These are phyloP conservation scores for Hippocampus guttulatus DNA, from an alignment of 2,113 vertebrate genomes.

Conservation along the genomic window DNA sequence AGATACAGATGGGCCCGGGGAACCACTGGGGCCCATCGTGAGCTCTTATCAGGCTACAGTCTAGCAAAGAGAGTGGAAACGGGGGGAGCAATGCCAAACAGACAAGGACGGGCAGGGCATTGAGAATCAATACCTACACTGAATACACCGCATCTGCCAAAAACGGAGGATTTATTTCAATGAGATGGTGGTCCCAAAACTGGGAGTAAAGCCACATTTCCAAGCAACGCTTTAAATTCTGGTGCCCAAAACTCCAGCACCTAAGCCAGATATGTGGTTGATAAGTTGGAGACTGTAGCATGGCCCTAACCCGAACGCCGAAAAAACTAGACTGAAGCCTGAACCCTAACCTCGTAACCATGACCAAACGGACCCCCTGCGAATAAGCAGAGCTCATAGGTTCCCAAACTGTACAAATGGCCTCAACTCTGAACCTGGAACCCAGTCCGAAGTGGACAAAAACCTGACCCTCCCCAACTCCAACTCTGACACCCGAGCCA, in stretches of 20 bases:
- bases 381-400: too few species aligned
- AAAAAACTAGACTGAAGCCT: too few species aligned
- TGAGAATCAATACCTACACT: slow-evolving; percentile 25
- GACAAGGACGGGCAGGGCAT: slow-evolving; percentile 8
- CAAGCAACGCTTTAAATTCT: background rate
- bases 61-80: slow-evolving; percentile 22
- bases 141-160: slow-evolving; percentile 5
- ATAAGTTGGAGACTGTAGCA: too few species aligned
- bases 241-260: background rate
- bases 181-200: background rate
- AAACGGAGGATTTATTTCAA: background rate
- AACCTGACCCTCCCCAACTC: too few species aligned
- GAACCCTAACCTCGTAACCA: too few species aligned
- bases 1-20: slow-evolving; percentile 16
- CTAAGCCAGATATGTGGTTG: too few species aligned
- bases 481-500: too few species aligned
- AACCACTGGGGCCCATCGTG: slow-evolving; percentile 47
- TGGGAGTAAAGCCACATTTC: background rate
- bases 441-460: too few species aligned
- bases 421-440: too few species aligned
- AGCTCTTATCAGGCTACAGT: slow-evolving; percentile 47
- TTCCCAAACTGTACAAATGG: too few species aligned
- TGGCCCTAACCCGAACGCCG: too few species aligned
- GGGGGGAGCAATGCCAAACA: slow-evolving; percentile 37
- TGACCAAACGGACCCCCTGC: too few species aligned